Base-by-base conservation (phyloP, 2,797 vertebrate species). In the Phataginus tetradactyla region DNA sequence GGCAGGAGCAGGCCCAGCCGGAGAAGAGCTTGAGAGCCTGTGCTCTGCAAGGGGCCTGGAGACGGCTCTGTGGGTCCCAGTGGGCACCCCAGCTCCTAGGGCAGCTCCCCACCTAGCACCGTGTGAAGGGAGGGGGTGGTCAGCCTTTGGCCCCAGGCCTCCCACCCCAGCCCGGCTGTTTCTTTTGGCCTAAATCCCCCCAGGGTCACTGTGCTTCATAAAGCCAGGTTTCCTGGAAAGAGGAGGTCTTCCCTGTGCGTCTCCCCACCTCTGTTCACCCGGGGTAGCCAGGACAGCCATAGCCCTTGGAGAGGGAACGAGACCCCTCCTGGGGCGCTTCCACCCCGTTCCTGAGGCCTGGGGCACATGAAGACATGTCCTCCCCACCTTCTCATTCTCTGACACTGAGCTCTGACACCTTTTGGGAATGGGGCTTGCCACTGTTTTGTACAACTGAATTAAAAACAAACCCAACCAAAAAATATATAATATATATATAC, bases 401-500 rank as follows among this genome's bases (percentile, higher is more conserved):
- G 85, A 75, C 91, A 78, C 34, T 66, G 78, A 74, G 51, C 90
- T 42, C 81, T 1, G 39, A 94, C 20, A 61, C 42, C 71, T 61
- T 83, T 34, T 75, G 88, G 93, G 87, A 42, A 69, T n/a, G 90
- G 96, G 95, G 83, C 64, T 94, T 90, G 72, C 93, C 93, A 94
- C 90, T 90, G 90, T 88, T 96, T 90, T 92, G 59, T 95, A 96
- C 5, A 37, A 97, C 94, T 97, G 94, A 97, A 97, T 97, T 97
- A 97, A 97, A 97, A 97, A 97, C 94, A 97, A 97, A 97, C 94
- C 96, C 94, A 97, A 97, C 96, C 97, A 94, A 97, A 97, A 97
- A 97, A 98, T 91, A 98, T 96, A 98, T 91, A 97, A 97, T 96
- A 98, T 97, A 97, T 98, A 97, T 97, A 95, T 86, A 97, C 53